Conservation (phyloP, 2,888 invertebrate genomes). For the Aleiodes testaceus region DNA sequence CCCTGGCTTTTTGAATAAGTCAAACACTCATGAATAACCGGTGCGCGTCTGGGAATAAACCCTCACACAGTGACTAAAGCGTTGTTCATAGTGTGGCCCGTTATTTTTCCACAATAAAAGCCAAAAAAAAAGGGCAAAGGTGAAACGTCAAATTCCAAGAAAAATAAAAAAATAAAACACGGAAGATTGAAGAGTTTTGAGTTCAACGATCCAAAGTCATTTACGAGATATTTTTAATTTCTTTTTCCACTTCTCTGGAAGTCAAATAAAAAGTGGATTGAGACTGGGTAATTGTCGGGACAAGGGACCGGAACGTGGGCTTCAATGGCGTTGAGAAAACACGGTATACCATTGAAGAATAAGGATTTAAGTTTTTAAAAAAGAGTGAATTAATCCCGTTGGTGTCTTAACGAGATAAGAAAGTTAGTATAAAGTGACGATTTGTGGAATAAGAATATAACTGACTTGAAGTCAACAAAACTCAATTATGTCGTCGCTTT, state of each 20-base stretch:
- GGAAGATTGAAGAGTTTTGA: conserved; percentile 12
- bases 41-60: conserved; percentile 24
- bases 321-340: conserved; percentile 21
- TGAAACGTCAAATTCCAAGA: neutral
- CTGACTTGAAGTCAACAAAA: neutral
- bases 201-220: conserved; percentile 20
- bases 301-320: conserved; percentile 17
- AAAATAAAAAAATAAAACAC: neutral
- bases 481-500: neutral
- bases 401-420: conserved; percentile 13
- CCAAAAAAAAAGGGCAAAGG: neutral
- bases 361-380: neutral
- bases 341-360: conserved; percentile 5
- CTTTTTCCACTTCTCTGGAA: conserved; percentile 25
- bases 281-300: conserved; percentile 22
- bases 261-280: conserved; percentile 31
- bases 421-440: conserved; percentile 12
- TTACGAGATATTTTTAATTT: conserved; percentile 32
- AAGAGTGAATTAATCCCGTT: conserved; percentile 11
- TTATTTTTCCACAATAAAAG: conserved; percentile 18
- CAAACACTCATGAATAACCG: conserved; percentile 68
- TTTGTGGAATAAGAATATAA: conserved; percentile 21
- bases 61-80: conserved; percentile 2
- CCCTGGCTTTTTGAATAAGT: conserved; percentile 66
- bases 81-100: conserved; percentile 18